phyloP scores from a whole-genome alignment of 2,797 vertebrate genomes.

The Sternotherus odoratus region DNA sequence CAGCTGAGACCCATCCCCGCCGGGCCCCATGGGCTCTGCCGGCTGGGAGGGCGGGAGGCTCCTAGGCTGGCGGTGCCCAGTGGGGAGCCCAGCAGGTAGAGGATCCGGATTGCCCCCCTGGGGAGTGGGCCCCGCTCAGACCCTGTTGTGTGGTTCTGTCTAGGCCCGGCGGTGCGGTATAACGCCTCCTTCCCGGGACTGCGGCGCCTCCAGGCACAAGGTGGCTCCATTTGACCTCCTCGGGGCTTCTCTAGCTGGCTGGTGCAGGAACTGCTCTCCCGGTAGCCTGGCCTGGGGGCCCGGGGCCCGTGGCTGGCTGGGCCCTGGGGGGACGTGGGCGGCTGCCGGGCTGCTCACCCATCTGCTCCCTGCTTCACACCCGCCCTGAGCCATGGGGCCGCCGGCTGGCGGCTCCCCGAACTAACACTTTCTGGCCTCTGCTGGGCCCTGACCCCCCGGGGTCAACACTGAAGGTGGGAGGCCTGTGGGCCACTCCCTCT shows the following conservation, averaged over 20 bases:
- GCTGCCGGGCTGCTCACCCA: not conserved
- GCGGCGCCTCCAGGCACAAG: conserved; percentile 80
- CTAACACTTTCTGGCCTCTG: no score
- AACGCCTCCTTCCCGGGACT: conserved; percentile 85
- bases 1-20: not conserved
- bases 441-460: no score
- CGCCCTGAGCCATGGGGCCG: not conserved
- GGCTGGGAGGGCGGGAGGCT: not conserved
- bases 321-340: not conserved
- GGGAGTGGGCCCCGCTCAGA: not conserved
- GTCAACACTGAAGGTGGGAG: no score
- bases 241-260: not conserved
- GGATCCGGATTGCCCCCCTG: not conserved
- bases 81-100: not conserved
- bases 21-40: not conserved
- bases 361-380: not conserved
- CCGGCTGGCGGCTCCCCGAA: not conserved
- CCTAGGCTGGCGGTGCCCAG: not conserved
- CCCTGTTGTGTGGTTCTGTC: conserved; percentile 64
- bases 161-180: conserved; percentile 84
- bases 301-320: not conserved
- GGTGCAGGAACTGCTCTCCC: not conserved
- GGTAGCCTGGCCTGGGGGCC: not conserved
- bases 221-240: conserved; percentile 66
- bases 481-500: not conserved